phyloP scores from a whole-genome alignment of 53 echinoderm and acorn worm genomes.

The Echinometra lucunter region DNA sequence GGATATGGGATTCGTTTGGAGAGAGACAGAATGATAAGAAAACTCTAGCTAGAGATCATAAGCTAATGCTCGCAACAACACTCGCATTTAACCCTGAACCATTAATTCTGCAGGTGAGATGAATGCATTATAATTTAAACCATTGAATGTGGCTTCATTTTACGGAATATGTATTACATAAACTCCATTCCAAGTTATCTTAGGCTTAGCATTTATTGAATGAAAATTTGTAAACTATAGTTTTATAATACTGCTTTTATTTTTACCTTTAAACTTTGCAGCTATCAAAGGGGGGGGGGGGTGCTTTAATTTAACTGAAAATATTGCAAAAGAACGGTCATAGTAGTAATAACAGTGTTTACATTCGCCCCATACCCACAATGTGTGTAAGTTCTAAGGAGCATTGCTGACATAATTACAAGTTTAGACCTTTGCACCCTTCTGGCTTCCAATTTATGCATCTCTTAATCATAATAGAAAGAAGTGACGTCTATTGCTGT shows the following conservation, averaged over 20 bases:
- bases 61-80: constrained; percentile 88
- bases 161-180: too few relatives aligned
- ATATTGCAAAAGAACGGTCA: too few relatives aligned
- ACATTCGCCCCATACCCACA: too few relatives aligned
- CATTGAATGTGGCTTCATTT: background rate
- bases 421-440: too few relatives aligned
- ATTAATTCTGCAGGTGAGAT: constrained; percentile 77
- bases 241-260: background rate
- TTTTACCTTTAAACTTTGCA: background rate
- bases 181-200: background rate
- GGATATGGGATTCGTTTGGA: constrained; percentile 78
- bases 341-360: background rate
- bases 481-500: too few relatives aligned
- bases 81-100: constrained; percentile 93
- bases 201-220: background rate
- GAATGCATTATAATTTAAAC: background rate
- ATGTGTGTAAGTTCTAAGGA: too few relatives aligned
- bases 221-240: background rate
- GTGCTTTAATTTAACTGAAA: too few relatives aligned
- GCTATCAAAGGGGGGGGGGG: too few relatives aligned
- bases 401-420: too few relatives aligned
- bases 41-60: constrained; percentile 72
- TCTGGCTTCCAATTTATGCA: too few relatives aligned
- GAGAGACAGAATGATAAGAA: constrained; percentile 71
- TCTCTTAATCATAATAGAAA: too few relatives aligned